These are phyloP conservation scores for Ascidia mentula DNA, from an alignment of 23 tunicate genomes.

Conservation along the genomic window DNA sequence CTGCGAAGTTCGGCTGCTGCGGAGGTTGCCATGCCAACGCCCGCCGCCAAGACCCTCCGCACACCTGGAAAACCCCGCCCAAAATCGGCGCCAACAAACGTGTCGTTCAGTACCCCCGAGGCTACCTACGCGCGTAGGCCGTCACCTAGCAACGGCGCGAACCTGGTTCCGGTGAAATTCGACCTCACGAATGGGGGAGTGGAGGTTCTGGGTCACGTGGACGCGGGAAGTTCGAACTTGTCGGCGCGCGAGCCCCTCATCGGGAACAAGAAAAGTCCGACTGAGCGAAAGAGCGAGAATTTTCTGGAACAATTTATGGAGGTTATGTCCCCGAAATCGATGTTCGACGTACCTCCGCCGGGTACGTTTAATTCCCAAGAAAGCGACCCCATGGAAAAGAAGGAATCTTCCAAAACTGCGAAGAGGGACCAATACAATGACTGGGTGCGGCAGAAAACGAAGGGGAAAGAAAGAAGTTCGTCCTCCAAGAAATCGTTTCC, in stretches of 20 bases:
- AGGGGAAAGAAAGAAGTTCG: not conserved
- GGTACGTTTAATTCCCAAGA: slow-evolving; percentile 8
- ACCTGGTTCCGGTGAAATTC: slow-evolving; percentile 45
- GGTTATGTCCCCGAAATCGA: slow-evolving; percentile 20
- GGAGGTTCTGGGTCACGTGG: slow-evolving; percentile 8
- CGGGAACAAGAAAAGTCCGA: not conserved
- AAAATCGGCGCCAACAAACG: slow-evolving; percentile 73
- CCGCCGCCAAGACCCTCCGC: not conserved
- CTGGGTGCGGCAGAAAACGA: slow-evolving; percentile 48
- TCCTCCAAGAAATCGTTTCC: slow-evolving; percentile 32
- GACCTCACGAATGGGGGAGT: slow-evolving; percentile 56
- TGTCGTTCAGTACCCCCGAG: slow-evolving; percentile 45
- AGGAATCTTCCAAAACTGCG: not conserved
- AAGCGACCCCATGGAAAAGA: not conserved
- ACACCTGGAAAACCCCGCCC: slow-evolving; percentile 45
- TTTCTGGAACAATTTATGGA: slow-evolving; percentile 47
- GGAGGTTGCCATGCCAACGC: slow-evolving; percentile 25
- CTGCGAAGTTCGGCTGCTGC: slow-evolving; percentile 66
- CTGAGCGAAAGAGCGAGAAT: not conserved
- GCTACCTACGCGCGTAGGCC: slow-evolving; percentile 10
- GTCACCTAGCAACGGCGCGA: not conserved
- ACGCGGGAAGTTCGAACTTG: slow-evolving; percentile 10
- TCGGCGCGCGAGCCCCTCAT: slow-evolving; percentile 49
- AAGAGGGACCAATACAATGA: slow-evolving; percentile 50
- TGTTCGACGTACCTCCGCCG: slow-evolving; percentile 48